A percentile compares a stretch with the other conserved stretches of the same genome.
Evolutionary conservation across 2,797 vertebrate species (phyloP).

Genomic region (Melanotaenia nigrans): DNA sequence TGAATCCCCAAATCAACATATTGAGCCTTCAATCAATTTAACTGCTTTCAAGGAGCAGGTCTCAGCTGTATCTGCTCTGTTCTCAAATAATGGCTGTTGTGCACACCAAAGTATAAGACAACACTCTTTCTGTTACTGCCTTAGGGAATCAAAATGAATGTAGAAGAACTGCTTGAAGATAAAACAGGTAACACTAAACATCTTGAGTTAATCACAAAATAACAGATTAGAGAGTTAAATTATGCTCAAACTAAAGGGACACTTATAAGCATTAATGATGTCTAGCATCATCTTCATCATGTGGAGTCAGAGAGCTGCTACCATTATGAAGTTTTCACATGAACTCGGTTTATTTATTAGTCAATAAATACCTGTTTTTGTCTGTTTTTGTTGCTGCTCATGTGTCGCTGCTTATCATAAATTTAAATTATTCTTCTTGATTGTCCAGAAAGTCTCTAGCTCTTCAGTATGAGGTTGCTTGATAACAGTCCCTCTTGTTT

Average conservation of each 20-base stretch:
- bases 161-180: conserved; percentile 84
- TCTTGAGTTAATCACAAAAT: conserved; percentile 17
- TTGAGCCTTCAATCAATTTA: conserved; percentile 28
- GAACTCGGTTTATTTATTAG: conserved; percentile 13
- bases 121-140: conserved; percentile 78
- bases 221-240: conserved; percentile 27
- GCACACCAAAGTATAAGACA: conserved; percentile 89
- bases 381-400: conserved; percentile 47
- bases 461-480: conserved; percentile 38
- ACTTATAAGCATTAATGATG: conserved; percentile 45
- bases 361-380: neutral
- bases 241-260: conserved; percentile 35
- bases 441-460: conserved; percentile 42
- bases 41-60: conserved; percentile 29
- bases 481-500: conserved; percentile 34
- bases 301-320: conserved; percentile 30
- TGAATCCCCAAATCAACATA: conserved; percentile 31
- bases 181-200: conserved; percentile 19
- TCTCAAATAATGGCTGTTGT: conserved; percentile 81
- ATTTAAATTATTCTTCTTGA: conserved; percentile 28
- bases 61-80: conserved; percentile 52
- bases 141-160: conserved; percentile 88
- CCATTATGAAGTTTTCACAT: conserved; percentile 22
- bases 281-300: conserved; percentile 44
- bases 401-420: conserved; percentile 38